Conservation (phyloP, 2,888 invertebrate species). For the Nycteola revayana region DNA sequence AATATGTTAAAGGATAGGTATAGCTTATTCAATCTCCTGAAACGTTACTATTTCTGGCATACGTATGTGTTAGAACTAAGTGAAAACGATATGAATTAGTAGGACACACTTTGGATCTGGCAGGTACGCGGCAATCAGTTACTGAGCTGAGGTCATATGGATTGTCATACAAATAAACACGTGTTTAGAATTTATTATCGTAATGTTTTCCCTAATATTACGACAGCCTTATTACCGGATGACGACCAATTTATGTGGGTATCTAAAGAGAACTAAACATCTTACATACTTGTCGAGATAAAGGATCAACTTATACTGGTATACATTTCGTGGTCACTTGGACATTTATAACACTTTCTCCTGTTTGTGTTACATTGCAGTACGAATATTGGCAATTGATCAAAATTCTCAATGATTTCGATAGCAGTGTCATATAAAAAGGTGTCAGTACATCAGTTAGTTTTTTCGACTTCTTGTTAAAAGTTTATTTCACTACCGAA, state of each 20-base stretch:
- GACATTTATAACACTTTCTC: constrained; percentile 36
- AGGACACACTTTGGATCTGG: no score
- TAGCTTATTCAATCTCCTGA: no score
- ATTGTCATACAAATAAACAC: constrained; percentile 7
- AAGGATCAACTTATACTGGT: constrained; percentile 20
- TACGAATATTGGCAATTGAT: constrained; percentile 47
- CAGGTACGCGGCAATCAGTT: no score
- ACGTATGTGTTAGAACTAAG: no score
- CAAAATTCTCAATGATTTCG: constrained; percentile 41
- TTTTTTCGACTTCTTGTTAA: constrained; percentile 41
- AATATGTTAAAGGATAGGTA: no score
- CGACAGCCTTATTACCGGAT: constrained; percentile 9
- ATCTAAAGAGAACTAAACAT: constrained; percentile 8
- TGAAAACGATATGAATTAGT: no score
- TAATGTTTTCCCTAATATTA: constrained; percentile 9
- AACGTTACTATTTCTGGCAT: no score
- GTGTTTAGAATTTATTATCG: constrained; percentile 2
- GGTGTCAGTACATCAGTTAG: constrained; percentile 5
- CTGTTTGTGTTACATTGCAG: constrained; percentile 26
- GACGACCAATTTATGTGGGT: constrained; percentile 3
- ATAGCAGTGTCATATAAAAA: constrained; percentile 3
- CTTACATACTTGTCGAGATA: background rate
- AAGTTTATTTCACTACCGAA: constrained; percentile 46
- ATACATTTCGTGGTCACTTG: constrained; percentile 33
- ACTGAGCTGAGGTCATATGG: no score